Evolutionary conservation across 1,140 invertebrate genomes (phyloP), one percentile per base, ranked within the genome.

Genomic region (Apolygus lucorum): DNA sequence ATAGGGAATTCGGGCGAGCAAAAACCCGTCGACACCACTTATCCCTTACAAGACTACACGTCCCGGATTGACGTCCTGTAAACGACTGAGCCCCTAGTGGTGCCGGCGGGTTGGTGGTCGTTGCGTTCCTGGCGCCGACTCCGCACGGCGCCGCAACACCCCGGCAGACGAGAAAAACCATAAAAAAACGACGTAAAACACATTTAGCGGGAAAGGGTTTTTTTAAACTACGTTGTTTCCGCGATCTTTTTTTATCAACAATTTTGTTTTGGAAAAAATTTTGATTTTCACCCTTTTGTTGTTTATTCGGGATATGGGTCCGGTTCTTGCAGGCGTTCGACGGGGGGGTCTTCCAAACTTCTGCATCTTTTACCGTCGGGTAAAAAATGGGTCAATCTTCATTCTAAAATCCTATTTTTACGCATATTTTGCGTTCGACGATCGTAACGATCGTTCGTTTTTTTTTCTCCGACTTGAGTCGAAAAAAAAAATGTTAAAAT

Each of bases 41-140:
- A 71, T 71, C 70, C 26, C 28, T 64, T 70, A 73, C 72, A 59
- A 42, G 29, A 63, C 24, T 42, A n/a, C 1, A 2, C 17, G 28
- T 42, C 70, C 52, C 70, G 70, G 63, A 67, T 11, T 67, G 28
- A 65, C 68, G 52, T 28, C 42, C 68, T 69, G 68, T 73, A 70
- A 69, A 52, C 28, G 52, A 71, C 72, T 73, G 72, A 73, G 72
- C 72, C 72, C 72, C 72, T 69, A 70, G 64, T 70, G 69, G 62
- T 24, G 21, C 28, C 22, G 64, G 28, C 25, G 63, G 68, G 69
- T 68, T 52, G 52, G 54, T 14, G 52, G 22, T 52, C 54, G 59
- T 67, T 54, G 49, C 49, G 26, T 52, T 62, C 64, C 68, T 68
- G 69, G 52, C 42, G 69, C 71, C 69, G 68, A 68, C 21, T 42